phyloP scores from a whole-genome alignment of 1,140 invertebrate genomes.

The Apis cerana region DNA sequence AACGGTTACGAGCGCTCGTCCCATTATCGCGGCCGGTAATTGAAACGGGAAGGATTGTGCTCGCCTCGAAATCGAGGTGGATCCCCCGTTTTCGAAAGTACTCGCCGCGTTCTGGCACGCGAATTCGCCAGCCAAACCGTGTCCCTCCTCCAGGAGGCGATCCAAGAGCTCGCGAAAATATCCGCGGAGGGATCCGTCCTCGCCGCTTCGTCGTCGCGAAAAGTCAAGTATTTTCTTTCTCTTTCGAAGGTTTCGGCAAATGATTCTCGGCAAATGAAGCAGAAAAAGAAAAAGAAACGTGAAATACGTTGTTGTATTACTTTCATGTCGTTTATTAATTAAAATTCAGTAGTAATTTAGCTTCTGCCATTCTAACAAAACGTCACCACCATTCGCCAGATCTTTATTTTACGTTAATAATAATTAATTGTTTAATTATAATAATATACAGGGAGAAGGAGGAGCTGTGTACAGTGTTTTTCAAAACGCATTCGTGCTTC shows the following conservation, averaged over 20 bases:
- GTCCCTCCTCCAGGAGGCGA: too few relatives aligned
- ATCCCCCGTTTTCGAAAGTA: neutral
- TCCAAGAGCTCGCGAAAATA: neutral
- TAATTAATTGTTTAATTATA: constrained; percentile 79
- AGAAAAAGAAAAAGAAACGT: constrained; percentile 58
- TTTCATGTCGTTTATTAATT: constrained; percentile 82
- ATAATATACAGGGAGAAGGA: constrained; percentile 74
- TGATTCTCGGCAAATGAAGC: constrained; percentile 66
- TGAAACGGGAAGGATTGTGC: constrained; percentile 23
- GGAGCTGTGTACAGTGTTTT: constrained; percentile 54
- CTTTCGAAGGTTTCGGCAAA: neutral
- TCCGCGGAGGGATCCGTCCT: too few relatives aligned
- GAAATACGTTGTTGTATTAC: constrained; percentile 77
- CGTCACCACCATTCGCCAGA: constrained; percentile 77
- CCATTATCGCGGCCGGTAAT: constrained; percentile 52
- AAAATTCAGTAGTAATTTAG: constrained; percentile 82
- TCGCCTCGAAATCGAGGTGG: neutral
- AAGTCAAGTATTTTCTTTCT: too few relatives aligned
- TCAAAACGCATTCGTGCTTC: constrained; percentile 44
- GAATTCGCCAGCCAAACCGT: neutral
- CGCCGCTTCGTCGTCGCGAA: too few relatives aligned
- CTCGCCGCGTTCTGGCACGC: neutral
- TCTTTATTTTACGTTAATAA: constrained; percentile 77
- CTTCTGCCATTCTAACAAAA: constrained; percentile 81
- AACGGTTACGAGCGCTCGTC: constrained; percentile 51